Percentiles rank a stretch among this genome's conserved stretches.
These are phyloP conservation scores for Cyphomyrus discorhynchus DNA, from an alignment of 2,113 vertebrate genomes.

Conservation along the genomic window DNA sequence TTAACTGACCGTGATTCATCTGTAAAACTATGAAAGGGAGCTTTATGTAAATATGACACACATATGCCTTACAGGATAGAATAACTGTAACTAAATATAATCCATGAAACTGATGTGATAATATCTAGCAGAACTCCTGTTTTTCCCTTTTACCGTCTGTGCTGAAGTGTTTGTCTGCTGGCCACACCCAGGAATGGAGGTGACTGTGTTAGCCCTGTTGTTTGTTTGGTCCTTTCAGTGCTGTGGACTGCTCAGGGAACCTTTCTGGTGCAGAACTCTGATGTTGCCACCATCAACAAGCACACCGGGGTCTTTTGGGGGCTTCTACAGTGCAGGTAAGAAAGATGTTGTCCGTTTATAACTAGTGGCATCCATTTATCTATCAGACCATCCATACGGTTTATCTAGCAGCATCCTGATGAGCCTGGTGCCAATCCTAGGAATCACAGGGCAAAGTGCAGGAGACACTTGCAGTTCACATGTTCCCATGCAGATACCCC, in stretches of 20 bases:
- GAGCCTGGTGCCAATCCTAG: neutral
- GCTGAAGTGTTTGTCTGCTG: neutral
- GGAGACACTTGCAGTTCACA: neutral
- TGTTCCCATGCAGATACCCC: neutral
- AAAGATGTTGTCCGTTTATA: neutral
- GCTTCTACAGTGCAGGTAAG: constrained; percentile 89
- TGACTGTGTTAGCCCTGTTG: neutral
- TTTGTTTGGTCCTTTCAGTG: constrained; percentile 54
- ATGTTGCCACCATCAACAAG: constrained; percentile 87
- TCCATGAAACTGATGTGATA: neutral
- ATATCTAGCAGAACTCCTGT: neutral
- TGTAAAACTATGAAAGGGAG: neutral
- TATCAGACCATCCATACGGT: neutral
- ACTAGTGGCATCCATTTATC: neutral
- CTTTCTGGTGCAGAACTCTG: constrained; percentile 88
- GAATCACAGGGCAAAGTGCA: neutral
- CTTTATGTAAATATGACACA: neutral
- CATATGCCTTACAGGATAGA: neutral
- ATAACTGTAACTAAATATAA: neutral
- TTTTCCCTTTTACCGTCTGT: neutral
- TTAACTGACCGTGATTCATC: neutral
- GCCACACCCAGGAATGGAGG: neutral
- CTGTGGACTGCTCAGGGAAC: constrained; percentile 95
- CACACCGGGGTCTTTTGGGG: constrained; percentile 97
- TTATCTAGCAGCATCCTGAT: neutral